Evolutionary conservation across 92 coral and sea anemone genomes (phyloP).

Genomic region (Epizoanthus fatuus): DNA sequence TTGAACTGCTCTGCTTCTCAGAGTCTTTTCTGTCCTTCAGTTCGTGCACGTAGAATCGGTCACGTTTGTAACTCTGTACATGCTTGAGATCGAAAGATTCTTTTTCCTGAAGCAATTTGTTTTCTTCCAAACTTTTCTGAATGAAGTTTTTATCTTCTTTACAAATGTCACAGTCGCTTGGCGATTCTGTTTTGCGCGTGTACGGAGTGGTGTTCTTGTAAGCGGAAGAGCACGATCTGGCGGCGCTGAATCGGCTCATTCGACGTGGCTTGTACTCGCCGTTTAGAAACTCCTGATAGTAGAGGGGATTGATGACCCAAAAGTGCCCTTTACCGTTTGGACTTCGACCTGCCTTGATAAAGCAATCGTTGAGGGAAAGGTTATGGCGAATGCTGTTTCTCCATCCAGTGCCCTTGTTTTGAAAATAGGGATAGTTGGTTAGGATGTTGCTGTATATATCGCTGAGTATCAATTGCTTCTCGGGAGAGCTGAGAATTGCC

Average conservation of each 20-base stretch:
- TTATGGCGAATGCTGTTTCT: constrained; percentile 97
- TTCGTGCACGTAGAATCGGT: background rate
- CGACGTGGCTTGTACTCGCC: constrained; percentile 81
- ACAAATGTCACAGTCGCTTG: constrained; percentile 3
- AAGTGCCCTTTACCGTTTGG: constrained; percentile 98
- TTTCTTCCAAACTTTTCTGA: constrained; percentile 6
- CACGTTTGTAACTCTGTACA: constrained; percentile 33
- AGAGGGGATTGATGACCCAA: constrained; percentile 91
- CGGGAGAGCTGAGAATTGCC: constrained; percentile 96
- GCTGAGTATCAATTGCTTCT: constrained; percentile 93
- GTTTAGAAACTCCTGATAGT: constrained; percentile 87
- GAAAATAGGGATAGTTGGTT: constrained; percentile 93
- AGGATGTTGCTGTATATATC: constrained; percentile 93
- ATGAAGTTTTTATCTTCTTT: constrained; percentile 23
- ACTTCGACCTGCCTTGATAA: constrained; percentile 96
- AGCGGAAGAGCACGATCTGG: constrained; percentile 1
- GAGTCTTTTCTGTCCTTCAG: constrained; percentile 4
- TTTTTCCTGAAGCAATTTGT: background rate
- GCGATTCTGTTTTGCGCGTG: background rate
- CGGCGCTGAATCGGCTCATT: constrained; percentile 9
- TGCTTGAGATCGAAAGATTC: constrained; percentile 12
- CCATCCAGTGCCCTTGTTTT: constrained; percentile 99
- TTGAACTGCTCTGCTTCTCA: background rate
- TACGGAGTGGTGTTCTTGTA: constrained; percentile 7
- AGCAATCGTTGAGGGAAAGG: constrained; percentile 94